These are phyloP conservation scores for Hybos culiciformis DNA, from an alignment of 2,888 invertebrate species.

Conservation along the genomic window DNA sequence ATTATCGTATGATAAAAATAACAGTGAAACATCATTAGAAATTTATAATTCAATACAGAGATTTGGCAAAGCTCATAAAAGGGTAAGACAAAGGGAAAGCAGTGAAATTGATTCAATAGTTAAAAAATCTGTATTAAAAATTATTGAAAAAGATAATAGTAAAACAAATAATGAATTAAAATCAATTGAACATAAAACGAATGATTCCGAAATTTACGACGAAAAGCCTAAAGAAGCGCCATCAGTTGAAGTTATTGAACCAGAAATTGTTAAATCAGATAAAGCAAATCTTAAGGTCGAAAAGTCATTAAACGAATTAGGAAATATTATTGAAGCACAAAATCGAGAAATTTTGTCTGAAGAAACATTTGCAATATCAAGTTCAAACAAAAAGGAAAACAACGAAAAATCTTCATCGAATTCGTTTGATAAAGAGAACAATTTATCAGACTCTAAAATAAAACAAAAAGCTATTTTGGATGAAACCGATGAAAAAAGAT, in stretches of 20 bases:
- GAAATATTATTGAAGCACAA: background rate
- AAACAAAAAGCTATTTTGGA: too few species aligned
- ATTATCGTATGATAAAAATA: too few species aligned
- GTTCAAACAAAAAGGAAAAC: too few species aligned
- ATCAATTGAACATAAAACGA: too few species aligned
- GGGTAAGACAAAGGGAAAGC: slow-evolving; percentile 25
- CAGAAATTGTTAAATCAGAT: too few species aligned
- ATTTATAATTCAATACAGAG: slow-evolving; percentile 32
- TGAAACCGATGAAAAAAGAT: slow-evolving; percentile 30
- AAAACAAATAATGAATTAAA: background rate
- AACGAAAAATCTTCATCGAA: slow-evolving; percentile 18
- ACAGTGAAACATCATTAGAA: slow-evolving; percentile 6
- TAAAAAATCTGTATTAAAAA: background rate
- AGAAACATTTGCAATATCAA: slow-evolving; percentile 3
- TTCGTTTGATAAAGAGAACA: too few species aligned
- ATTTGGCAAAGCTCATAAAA: slow-evolving; percentile 31
- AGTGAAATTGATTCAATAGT: slow-evolving; percentile 15
- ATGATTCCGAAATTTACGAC: too few species aligned
- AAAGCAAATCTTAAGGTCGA: too few species aligned
- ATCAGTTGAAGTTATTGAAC: background rate
- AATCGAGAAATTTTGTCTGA: background rate
- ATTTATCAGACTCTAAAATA: too few species aligned
- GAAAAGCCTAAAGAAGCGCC: slow-evolving; percentile 25
- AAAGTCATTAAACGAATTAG: too few species aligned
- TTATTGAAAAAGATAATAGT: background rate